Percentiles rank a stretch among this genome's conserved stretches.
Evolutionary conservation across 2,888 invertebrate genomes (phyloP).

Genomic region (Protophormia terraenovae): DNA sequence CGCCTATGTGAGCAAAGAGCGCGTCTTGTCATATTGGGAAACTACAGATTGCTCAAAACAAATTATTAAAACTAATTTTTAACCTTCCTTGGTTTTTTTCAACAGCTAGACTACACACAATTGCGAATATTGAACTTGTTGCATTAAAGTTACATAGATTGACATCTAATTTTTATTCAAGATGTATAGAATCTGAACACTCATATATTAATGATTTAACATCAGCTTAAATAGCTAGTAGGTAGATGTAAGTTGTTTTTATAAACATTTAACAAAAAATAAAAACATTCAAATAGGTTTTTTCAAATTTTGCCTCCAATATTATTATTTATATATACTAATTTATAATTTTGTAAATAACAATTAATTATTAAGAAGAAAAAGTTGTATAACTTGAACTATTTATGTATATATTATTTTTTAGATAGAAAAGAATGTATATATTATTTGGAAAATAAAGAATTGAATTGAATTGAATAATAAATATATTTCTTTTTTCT

Average conservation of each 20-base stretch:
- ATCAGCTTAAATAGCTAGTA: too few species aligned
- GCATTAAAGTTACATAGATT: not conserved
- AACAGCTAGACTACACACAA: too few species aligned
- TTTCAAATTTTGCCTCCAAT: not conserved
- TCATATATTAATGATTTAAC: too few species aligned
- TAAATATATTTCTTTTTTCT: too few species aligned
- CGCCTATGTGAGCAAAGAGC: not conserved
- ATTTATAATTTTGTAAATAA: not conserved
- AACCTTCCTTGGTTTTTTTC: too few species aligned
- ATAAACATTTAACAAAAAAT: not conserved
- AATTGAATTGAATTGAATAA: too few species aligned
- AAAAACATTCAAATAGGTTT: not conserved
- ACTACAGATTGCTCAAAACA: not conserved
- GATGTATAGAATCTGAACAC: too few species aligned
- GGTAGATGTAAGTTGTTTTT: too few species aligned
- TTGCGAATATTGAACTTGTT: not conserved
- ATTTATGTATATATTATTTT: too few species aligned
- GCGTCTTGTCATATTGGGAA: not conserved
- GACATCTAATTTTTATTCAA: not conserved
- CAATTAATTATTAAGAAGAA: not conserved
- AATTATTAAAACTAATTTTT: not conserved
- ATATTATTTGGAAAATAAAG: too few species aligned
- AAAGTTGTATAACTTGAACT: not conserved
- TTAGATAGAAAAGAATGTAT: too few species aligned
- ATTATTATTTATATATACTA: not conserved